These are phyloP conservation scores for Baryphthengus martii DNA, from an alignment of 2,113 vertebrate genomes.

Conservation along the genomic window DNA sequence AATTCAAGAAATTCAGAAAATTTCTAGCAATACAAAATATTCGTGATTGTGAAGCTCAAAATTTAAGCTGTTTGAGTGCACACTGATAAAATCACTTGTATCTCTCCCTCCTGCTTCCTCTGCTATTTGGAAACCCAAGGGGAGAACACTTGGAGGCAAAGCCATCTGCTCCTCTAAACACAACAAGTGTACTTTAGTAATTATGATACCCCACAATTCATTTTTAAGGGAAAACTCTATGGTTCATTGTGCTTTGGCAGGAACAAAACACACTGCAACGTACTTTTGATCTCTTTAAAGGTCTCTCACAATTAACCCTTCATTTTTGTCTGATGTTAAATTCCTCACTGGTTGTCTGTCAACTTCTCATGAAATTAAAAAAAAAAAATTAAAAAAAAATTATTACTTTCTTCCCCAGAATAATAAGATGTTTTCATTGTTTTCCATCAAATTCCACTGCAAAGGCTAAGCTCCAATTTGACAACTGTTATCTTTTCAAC, in stretches of 20 bases:
- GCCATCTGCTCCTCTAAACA: slow-evolving; percentile 1
- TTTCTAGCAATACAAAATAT: not conserved
- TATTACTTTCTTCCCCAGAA: not conserved
- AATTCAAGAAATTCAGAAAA: not conserved
- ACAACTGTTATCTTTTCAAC: not conserved
- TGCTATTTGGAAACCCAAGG: not conserved
- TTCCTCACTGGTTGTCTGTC: not conserved
- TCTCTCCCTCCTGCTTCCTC: not conserved
- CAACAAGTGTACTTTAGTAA: not conserved
- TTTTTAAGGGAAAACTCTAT: not conserved
- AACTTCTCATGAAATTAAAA: not conserved
- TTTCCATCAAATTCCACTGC: not conserved
- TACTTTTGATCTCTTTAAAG: not conserved
- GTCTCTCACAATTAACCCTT: not conserved
- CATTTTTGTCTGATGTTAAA: not conserved
- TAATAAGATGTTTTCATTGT: not conserved
- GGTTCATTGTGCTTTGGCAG: not conserved
- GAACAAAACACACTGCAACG: not conserved
- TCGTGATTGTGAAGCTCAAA: not conserved
- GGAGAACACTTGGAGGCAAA: not conserved
- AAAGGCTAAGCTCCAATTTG: not conserved
- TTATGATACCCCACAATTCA: not conserved
- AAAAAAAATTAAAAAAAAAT: too few species aligned
- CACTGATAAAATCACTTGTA: not conserved
- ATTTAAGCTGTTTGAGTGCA: not conserved